phyloP scores from a whole-genome alignment of 2,113 vertebrate species.

The Pyrgilauda ruficollis region DNA sequence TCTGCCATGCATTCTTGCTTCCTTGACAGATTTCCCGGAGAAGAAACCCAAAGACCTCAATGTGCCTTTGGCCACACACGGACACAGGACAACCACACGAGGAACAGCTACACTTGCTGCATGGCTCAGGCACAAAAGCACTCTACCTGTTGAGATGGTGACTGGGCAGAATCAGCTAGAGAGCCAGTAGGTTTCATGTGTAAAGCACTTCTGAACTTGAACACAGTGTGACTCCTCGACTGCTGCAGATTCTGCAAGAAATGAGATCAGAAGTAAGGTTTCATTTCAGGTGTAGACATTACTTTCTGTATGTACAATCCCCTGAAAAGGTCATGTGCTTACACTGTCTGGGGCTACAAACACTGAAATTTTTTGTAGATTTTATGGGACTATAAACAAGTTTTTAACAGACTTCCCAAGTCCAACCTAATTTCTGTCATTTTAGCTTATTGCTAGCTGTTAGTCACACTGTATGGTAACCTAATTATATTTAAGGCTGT shows the following conservation, averaged over 20 bases:
- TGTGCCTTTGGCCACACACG: not conserved
- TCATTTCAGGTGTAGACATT: not conserved
- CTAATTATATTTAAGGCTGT: not conserved
- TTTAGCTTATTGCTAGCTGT: not conserved
- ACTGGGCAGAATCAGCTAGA: constrained; percentile 21
- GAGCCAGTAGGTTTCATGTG: constrained; percentile 54
- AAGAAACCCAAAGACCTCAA: not conserved
- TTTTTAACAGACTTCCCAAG: not conserved
- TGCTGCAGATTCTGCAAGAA: constrained; percentile 45
- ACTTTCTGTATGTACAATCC: not conserved
- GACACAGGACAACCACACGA: not conserved
- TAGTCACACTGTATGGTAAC: not conserved
- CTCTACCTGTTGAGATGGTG: constrained; percentile 48
- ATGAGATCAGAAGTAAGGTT: constrained; percentile 2
- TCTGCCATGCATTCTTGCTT: not conserved
- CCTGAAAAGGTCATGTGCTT: not conserved
- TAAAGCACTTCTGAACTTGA: constrained; percentile 57
- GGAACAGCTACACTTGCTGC: not conserved
- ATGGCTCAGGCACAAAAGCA: constrained; percentile 41
- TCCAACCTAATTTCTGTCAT: not conserved
- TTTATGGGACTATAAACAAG: not conserved
- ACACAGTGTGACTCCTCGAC: not conserved
- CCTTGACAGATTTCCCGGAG: not conserved
- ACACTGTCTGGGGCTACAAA: not conserved
- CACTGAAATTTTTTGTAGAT: not conserved